Base-by-base conservation (phyloP, 2,888 invertebrate genomes). In the Cantharis rustica region DNA sequence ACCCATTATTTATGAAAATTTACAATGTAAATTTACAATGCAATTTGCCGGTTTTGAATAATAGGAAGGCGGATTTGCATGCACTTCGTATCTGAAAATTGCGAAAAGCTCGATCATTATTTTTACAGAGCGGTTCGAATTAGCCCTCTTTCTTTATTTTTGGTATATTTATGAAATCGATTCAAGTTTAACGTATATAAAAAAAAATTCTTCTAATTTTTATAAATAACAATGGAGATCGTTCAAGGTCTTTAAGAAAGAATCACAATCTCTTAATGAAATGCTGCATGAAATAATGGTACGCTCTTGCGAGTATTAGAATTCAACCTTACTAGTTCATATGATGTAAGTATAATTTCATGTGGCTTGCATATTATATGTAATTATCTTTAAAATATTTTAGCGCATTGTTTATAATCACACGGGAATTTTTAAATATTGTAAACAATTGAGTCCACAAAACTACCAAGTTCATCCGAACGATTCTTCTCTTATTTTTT, bases 251-350 rank as follows among this genome's bases (percentile, higher is more conserved):
- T 75, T 61, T 10, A 11, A 13, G 20, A 64, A 61, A 71, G 79
- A 69, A 75, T 75, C 71, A 81, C 80, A 81, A 81, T 81, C 80
- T 81, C 80, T 77, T 70, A 75, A 78, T 73, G 78, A 79, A 80
- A 80, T 80, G 79, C 79, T 79, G 77, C 69, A 73, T 78, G 76
- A 80, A 80, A 78, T 75, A 68, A 73, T 78, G 78, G 76, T 73
- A 78, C 75, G 31, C 31, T 31, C 31, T 31, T 31, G 31, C 31
- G 31, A 31, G 31, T 79, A 77, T 79, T 75, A 80, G 80, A 79
- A 81, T 79, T 80, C 81, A 80, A 81, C 81, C 81, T 81, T 81
- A 80, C 80, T 81, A 75, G 80, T 81, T 79, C 81, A 81, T 61
- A 69, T 81, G 81, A 81, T 79, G 81, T 79, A 81, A 81, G 75